Base-by-base conservation (phyloP, 2,113 vertebrate genomes). In the Sylvilagus bachmani region DNA sequence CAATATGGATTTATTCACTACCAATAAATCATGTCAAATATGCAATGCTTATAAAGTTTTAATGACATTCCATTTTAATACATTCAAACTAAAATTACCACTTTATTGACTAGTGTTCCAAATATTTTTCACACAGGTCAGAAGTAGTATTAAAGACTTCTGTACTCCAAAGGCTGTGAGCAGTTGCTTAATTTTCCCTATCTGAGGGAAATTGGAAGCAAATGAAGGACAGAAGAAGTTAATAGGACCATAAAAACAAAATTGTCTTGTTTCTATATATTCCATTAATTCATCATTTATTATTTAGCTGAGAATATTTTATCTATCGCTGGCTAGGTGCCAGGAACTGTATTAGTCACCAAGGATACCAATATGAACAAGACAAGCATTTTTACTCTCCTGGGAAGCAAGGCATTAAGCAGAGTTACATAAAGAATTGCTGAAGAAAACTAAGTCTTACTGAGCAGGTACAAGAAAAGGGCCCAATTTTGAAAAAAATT, bases 51-150 rank as follows among this genome's bases (percentile, higher is more conserved):
- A 21, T 66, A 9, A 75, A 25, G 81, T 88, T 29, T 71, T 55
- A 73, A 27, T 62, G n/a, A 21, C 16, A 44, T 75, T 69, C 44
- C 14, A 80, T 33, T 94, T 87, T 74, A 87, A 87, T 70, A 19
- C 25, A 81, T 64, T 75, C n/a, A 36, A 8, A 85, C 81, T 89
- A 91, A 93, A 86, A 73, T 82, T 11, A 78, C 14, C 31, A 53
- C 53, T 93, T 61, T 44, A 81, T 12, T 80, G 49, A 58, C 44
- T 58, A 24, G 38, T 33, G 91, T 85, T 82, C 38, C 12, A 70
- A 62, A n/a, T 80, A 44, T 44, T 86, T 82, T 82, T 77, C 51
- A 29, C 22, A 58, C 31, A 38, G 27, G 38, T 36, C 36, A 33
- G 11, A 83, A 36, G 4, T 10, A 49, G 31, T 53, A 71, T 3